Evolutionary conservation across 2,888 invertebrate genomes (phyloP), one percentile per base, ranked within the genome.

Genomic region (Parnassius smintheus): DNA sequence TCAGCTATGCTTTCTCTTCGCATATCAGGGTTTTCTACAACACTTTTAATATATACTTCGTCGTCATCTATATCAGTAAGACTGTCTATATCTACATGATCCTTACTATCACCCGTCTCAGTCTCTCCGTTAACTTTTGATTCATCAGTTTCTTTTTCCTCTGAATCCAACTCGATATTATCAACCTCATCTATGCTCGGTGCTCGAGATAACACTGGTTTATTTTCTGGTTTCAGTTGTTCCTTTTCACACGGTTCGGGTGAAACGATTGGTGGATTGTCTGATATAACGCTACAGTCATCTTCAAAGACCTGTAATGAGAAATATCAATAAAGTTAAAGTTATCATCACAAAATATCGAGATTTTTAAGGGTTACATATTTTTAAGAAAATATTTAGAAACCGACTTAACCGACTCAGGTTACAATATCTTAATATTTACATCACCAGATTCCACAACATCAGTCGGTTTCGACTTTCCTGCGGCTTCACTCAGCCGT

Each of bases 401-500:
- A 35, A 7, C n/a, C n/a, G n/a, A n/a, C n/a, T n/a, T n/a, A n/a
- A n/a, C n/a, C n/a, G n/a, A n/a, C n/a, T n/a, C n/a, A n/a, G 7
- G 7, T 35, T 35, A 7, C 7, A 35, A 7, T 35, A 35, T 35
- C 35, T 35, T 35, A 7, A 46, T 48, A 42, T 52, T 67, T 66
- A 84, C 86, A 76, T 85, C 88, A 61, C 78, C 78, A 35, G 78
- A 69, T 61, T 85, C 88, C 53, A 70, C 67, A 35, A 83, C 82
- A 0, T 77, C 82, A 13, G n/a, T 9, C 2, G 49, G 18, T 13
- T n/a, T 49, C 13, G 49, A 49, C 84, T 94, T 76, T 82, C 95
- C 91, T 0, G 88, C 80, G 65, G 95, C 95, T 75, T 96, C 96
- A 18, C 95, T 96, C n/a, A 97, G 90, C 76, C 97, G 95, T 8